Base-by-base conservation (phyloP, 1,140 invertebrate species). In the Lordiphosa stackelbergi region DNA sequence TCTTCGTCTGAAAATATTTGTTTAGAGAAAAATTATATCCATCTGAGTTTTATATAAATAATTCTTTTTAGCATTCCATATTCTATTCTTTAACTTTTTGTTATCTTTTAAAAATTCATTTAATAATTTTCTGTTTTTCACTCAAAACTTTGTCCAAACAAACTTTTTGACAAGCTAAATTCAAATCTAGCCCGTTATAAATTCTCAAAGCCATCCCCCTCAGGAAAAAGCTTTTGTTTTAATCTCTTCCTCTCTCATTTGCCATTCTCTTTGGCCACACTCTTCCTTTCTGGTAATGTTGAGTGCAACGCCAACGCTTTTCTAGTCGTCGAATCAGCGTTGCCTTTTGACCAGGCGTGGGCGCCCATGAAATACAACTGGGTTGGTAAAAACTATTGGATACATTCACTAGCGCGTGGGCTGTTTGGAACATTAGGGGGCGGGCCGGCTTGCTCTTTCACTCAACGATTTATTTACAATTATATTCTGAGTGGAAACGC, bases 341-440 rank as follows among this genome's bases (percentile, higher is more conserved):
- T 53, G 66, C 63, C 63, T 66, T 41, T 53, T 66, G 34, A 13
- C 24, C 45, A 68, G 54, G 13, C 63, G 64, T 68, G 64, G 64
- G 64, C 64, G 64, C 64, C 64, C 64, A 53, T 55, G 54, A 68
- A 49, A 46, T 12, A 12, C 19, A 40, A 45, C 64, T 47, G 54
- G 64, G 64, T 65, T 47, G 63, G 54, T 31, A 68, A 11, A 65
- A 66, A 68, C 64, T 68, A 68, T 68, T 68, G 64, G 64, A 68
- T 68, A 68, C 64, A 68, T 47, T 66, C 42, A 13, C 36, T 9
- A 47, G 16, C 47, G 54, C 56, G 65, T 69, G 64, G 64, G 64
- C 45, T 12, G 55, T 4, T 7, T 59, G 43, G 35, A 11, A 13
- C 37, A 13, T 12, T 12, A 28, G 51, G 22, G 54, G 65, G 62